Conservation (phyloP, 2,888 invertebrate genomes). For the Germaria angustata region DNA sequence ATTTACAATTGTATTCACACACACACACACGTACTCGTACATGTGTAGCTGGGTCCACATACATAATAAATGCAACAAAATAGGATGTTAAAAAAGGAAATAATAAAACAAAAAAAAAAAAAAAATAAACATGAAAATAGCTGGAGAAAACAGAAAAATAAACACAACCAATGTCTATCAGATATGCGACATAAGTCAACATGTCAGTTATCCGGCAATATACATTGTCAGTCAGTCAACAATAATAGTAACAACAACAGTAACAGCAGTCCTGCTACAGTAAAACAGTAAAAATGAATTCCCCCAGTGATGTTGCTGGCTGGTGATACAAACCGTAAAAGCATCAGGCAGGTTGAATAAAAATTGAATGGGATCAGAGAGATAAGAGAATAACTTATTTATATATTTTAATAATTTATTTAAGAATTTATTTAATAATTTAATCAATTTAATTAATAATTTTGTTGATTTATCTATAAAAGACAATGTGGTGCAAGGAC, state of each 20-base stretch:
- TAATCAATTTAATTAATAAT: no score
- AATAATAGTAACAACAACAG: slow-evolving; percentile 39
- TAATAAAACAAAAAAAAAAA: slow-evolving; percentile 18
- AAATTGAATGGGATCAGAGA: slow-evolving; percentile 4
- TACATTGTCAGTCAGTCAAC: slow-evolving; percentile 62
- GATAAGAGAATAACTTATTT: not conserved
- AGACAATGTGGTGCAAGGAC: no score
- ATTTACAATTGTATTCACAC: not conserved
- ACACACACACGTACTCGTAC: not conserved
- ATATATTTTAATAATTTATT: no score
- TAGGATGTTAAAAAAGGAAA: slow-evolving; percentile 37
- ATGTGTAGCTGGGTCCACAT: slow-evolving; percentile 1
- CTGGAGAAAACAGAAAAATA: slow-evolving; percentile 29
- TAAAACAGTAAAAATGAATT: slow-evolving; percentile 23
- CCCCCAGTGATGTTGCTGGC: not conserved
- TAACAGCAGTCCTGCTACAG: slow-evolving; percentile 2
- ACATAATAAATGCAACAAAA: slow-evolving; percentile 26
- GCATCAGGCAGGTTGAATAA: slow-evolving; percentile 8
- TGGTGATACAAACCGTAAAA: slow-evolving; percentile 1
- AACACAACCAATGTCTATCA: slow-evolving; percentile 58
- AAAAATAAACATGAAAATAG: not conserved
- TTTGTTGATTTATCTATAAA: no score
- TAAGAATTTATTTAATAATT: no score
- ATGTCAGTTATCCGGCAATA: slow-evolving; percentile 67
- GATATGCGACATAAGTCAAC: slow-evolving; percentile 67